Evolutionary conservation across 2,888 invertebrate genomes (phyloP).

Genomic region (Argyresthia albistria): DNA sequence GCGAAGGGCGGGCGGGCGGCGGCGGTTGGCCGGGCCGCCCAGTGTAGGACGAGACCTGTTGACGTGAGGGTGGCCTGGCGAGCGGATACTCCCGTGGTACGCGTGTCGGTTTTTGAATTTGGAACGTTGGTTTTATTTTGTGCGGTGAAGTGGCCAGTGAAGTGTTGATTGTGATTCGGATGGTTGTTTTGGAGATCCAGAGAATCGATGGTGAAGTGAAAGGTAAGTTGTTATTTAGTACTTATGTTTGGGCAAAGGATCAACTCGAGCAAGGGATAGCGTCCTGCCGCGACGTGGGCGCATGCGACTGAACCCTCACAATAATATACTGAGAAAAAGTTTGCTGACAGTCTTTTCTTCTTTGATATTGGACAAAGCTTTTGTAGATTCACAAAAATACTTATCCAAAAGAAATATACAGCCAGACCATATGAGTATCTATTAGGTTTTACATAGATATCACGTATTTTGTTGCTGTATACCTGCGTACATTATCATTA

Average conservation of each 20-base stretch:
- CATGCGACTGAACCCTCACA: no score
- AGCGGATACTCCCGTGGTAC: constrained; percentile 15
- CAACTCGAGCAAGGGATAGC: no score
- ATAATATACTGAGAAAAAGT: no score
- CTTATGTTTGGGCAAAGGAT: background rate
- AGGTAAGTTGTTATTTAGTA: background rate
- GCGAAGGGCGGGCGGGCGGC: constrained; percentile 20
- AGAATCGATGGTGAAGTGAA: background rate
- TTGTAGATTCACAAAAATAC: no score
- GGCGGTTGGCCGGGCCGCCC: constrained; percentile 29
- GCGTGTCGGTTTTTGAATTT: constrained; percentile 1
- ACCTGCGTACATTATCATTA: no score
- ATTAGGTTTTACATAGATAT: no score
- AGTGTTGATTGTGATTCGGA: background rate
- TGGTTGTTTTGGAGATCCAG: background rate
- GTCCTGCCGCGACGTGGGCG: no score
- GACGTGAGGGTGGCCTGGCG: constrained; percentile 54
- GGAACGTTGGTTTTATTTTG: background rate
- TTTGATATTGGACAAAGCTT: no score
- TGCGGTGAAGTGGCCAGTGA: background rate
- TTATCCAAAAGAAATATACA: no score
- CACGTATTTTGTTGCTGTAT: no score
- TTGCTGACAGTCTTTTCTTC: no score
- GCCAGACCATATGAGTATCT: no score
- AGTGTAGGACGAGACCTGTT: constrained; percentile 68